Base-by-base conservation (phyloP, 1,140 invertebrate species). In the Phocides pigmalion region DNA sequence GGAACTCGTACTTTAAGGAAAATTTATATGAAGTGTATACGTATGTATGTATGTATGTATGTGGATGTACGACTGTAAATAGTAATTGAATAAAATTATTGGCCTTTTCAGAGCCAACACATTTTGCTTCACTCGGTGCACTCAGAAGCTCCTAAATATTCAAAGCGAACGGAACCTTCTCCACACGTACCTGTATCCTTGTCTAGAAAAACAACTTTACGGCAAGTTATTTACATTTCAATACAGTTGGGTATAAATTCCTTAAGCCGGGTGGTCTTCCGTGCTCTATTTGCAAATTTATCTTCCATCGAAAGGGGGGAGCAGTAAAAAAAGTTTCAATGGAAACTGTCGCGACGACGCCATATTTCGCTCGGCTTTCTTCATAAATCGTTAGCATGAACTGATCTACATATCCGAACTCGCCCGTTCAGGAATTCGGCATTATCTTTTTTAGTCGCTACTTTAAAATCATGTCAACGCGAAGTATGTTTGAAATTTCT, bases 371-470 rank as follows among this genome's bases (percentile, higher is more conserved):
- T 74, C 62, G 66, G 72, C 76, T 79, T 82, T 82, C 84, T 79
- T 82, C 78, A 87, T 85, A 87, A 87, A 87, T 87, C 77, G 79
- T 82, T 76, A 81, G 69, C 75, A 79, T 79, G 68, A 68, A 65
- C 74, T 81, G 76, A 83, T 87, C 75, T 85, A 75, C 82, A 84
- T 84, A 82, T 84, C 74, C 78, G 65, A 50, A 67, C 74, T 72
- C 35, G 70, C 49, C 56, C 62, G 44, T 51, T 63, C 58, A 68
- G 41, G 63, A 70, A 70, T 63, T 68, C 54, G 41, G 65, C 53
- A 66, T 74, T 71, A 51, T 64, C 64, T 71, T 74, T 71, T 74
- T 67, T 69, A 51, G 39, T 41, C 35, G 6, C 44, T 47, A 28
- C 62, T 67, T 62, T 62, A 50, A 62, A 67, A 67, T 66, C 50